Conservation (phyloP, 2,797 vertebrate genomes). For the Macrochelys suwanniensis region DNA sequence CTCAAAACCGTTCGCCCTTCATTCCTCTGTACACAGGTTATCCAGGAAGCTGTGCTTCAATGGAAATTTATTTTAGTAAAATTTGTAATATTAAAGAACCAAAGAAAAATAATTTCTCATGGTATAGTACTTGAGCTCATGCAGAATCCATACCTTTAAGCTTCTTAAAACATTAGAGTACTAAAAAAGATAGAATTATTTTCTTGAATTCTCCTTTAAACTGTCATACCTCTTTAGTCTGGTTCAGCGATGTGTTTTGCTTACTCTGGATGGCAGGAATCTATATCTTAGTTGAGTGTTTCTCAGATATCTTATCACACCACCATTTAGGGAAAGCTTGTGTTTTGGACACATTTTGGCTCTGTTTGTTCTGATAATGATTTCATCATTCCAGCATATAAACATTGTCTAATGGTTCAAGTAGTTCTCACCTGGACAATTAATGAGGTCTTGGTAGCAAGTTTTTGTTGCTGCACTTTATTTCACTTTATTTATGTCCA, state of each 20-base stretch:
- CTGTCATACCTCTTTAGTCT: neutral
- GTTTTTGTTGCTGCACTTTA: neutral
- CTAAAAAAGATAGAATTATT: neutral
- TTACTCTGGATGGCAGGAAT: neutral
- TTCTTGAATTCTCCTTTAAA: no score
- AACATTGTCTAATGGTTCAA: neutral
- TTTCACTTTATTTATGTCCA: neutral
- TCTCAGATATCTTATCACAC: neutral
- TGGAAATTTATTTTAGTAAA: neutral
- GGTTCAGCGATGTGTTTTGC: neutral
- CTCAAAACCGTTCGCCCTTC: neutral
- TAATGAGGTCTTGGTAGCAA: neutral
- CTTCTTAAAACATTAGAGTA: neutral
- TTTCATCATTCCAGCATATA: neutral
- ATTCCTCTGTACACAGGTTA: neutral
- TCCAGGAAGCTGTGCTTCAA: neutral
- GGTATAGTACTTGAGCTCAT: neutral
- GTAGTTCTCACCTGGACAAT: constrained; percentile 31
- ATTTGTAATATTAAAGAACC: neutral
- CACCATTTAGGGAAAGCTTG: neutral
- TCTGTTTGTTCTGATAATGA: constrained; percentile 3
- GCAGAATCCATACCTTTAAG: neutral
- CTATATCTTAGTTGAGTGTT: neutral
- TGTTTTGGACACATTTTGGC: neutral
- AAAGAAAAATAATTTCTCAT: neutral